Conservation (phyloP, 2,888 invertebrate genomes). For the Hymenopus coronatus region DNA sequence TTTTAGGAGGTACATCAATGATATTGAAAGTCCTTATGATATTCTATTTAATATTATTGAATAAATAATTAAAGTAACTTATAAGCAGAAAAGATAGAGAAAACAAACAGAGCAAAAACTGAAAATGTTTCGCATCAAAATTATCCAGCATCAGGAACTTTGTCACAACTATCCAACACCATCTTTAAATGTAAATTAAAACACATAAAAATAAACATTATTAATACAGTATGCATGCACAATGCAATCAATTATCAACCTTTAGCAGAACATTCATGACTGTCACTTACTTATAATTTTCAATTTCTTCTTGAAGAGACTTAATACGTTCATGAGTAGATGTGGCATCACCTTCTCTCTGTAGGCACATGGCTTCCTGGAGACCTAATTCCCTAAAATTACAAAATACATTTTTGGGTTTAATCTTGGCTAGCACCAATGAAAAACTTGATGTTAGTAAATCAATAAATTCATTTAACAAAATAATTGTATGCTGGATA, state of each 20-base stretch:
- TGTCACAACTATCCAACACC: too few species aligned
- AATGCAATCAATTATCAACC: not conserved
- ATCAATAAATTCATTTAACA: not conserved
- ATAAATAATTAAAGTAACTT: not conserved
- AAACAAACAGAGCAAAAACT: not conserved
- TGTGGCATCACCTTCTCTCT: conserved; percentile 77
- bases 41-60: too few species aligned
- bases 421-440: not conserved
- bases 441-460: not conserved
- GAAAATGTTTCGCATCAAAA: too few species aligned
- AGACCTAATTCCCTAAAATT: conserved; percentile 65
- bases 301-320: conserved; percentile 73
- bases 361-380: conserved; percentile 73
- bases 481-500: not conserved
- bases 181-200: too few species aligned
- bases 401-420: not conserved
- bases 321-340: conserved; percentile 77
- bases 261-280: not conserved
- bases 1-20: too few species aligned
- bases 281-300: conserved; percentile 67
- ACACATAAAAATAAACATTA: not conserved
- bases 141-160: too few species aligned
- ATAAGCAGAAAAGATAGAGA: not conserved
- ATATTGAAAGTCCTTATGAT: too few species aligned
- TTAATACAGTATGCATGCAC: not conserved